These are phyloP conservation scores for Taphrorychus bicolor DNA, from an alignment of 2,888 invertebrate genomes.

Conservation along the genomic window DNA sequence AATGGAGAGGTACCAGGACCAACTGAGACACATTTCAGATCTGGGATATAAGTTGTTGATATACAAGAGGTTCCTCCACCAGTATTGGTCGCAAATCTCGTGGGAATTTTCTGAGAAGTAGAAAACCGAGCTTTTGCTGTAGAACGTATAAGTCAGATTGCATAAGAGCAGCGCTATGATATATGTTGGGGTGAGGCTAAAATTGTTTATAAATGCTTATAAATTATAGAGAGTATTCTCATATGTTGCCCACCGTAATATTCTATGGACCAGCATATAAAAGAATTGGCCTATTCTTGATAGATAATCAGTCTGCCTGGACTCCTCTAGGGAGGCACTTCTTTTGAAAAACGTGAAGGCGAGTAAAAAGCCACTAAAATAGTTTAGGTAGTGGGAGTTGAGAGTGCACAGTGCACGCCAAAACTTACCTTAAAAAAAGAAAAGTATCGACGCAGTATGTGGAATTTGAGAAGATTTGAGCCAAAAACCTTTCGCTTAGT, in stretches of 20 bases:
- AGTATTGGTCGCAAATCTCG: slow-evolving; percentile 60
- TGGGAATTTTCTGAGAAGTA: slow-evolving; percentile 56
- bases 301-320: no score
- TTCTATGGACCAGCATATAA: slow-evolving; percentile 55
- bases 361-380: slow-evolving; percentile 52
- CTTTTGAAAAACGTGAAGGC: slow-evolving; percentile 51
- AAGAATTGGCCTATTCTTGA: slow-evolving; percentile 46
- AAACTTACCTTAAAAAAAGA: slow-evolving; percentile 59
- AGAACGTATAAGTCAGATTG: slow-evolving; percentile 57
- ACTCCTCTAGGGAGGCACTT: no score
- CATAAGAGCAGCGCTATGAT: slow-evolving; percentile 58
- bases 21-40: slow-evolving; percentile 61
- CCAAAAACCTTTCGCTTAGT: slow-evolving; percentile 53
- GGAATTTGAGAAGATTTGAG: slow-evolving; percentile 60
- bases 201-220: not conserved
- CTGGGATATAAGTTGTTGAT: slow-evolving; percentile 61
- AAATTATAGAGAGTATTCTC: not conserved
- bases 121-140: slow-evolving; percentile 56
- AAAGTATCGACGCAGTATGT: slow-evolving; percentile 62
- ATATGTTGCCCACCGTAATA: slow-evolving; percentile 56
- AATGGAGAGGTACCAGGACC: slow-evolving; percentile 63
- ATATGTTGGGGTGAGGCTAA: slow-evolving; percentile 61
- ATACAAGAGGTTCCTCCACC: slow-evolving; percentile 64
- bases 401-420: no score
- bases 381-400: no score